Base-by-base conservation (phyloP, 2,797 vertebrate species). In the Fratercula arctica region DNA sequence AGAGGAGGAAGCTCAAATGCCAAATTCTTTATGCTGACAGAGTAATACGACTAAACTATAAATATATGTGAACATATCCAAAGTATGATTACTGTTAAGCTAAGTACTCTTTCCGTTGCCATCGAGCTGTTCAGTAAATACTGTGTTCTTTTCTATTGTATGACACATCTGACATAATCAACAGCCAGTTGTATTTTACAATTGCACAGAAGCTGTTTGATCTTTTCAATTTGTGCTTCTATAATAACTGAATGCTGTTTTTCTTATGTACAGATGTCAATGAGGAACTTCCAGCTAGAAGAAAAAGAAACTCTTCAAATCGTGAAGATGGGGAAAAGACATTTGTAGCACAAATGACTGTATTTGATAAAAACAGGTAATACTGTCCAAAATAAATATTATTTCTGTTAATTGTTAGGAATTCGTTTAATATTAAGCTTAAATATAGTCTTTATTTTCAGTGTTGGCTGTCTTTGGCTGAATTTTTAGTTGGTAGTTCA, bases 291-390 rank as follows among this genome's bases (percentile, higher is more conserved):
- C 98, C 98, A 86, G 96, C 98, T 87, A 98, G 99, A 97, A 99
- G 99, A 96, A 99, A 99, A 98, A 98, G 99, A 93, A 98, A 98
- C 89, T 98, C 97, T 16, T 98, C 99, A 46, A 99, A 99, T 93
- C 98, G 98, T 95, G 99, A 99, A 75, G 99, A 99, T 72, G 99
- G 98, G 12, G 99, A 99, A 89, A 98, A 98, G 96, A 99, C 98
- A 4, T 99, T 98, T 97, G 98, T 99, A 97, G 99, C 99, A 97
- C 99, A 99, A 97, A 99, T 99, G 99, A 99, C 99, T 14, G 99
- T 99, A 84, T 99, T 99, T 98, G 99, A 99, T 98, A 99, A 99
- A 98, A 99, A 99, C 97, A 99, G 99, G 99, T 99, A 98, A 97
- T 91, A 39, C 12, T 90, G 50, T 80, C 37, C 59, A 90, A 89